phyloP scores from a whole-genome alignment of 2,797 vertebrate genomes.

The Coilia nasus region DNA sequence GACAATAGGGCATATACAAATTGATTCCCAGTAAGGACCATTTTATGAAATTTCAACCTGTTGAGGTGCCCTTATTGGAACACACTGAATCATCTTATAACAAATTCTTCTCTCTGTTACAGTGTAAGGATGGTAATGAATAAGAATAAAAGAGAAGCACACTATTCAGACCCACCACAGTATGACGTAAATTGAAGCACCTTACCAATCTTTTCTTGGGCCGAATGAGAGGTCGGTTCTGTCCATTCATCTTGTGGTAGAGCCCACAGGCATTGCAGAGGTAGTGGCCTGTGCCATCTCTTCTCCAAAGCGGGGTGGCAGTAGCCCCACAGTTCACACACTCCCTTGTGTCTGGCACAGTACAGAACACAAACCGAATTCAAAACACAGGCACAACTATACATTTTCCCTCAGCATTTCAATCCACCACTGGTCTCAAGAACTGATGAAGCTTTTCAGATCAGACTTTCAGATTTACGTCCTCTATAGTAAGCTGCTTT shows the following conservation, averaged over 20 bases:
- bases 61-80: neutral
- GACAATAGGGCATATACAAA: neutral
- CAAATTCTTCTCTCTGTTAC: neutral
- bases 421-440: too few species aligned
- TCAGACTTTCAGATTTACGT: too few species aligned
- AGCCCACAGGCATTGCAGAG: constrained; percentile 81
- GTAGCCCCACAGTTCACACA: constrained; percentile 84
- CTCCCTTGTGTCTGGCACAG: constrained; percentile 73
- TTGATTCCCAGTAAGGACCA: neutral
- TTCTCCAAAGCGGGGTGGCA: constrained; percentile 77
- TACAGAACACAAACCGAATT: constrained; percentile 27
- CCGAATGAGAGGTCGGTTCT: constrained; percentile 78
- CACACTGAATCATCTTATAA: neutral
- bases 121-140: neutral
- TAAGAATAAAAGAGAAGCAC: neutral
- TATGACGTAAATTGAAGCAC: neutral
- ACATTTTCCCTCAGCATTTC: neutral
- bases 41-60: neutral
- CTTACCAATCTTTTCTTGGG: constrained; percentile 79
- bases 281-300: constrained; percentile 80
- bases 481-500: too few species aligned
- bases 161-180: neutral
- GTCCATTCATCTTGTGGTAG: constrained; percentile 81
- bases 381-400: neutral
- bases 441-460: too few species aligned